Conservation (phyloP, 2,797 vertebrate genomes). For the Epinephelus awoara region DNA sequence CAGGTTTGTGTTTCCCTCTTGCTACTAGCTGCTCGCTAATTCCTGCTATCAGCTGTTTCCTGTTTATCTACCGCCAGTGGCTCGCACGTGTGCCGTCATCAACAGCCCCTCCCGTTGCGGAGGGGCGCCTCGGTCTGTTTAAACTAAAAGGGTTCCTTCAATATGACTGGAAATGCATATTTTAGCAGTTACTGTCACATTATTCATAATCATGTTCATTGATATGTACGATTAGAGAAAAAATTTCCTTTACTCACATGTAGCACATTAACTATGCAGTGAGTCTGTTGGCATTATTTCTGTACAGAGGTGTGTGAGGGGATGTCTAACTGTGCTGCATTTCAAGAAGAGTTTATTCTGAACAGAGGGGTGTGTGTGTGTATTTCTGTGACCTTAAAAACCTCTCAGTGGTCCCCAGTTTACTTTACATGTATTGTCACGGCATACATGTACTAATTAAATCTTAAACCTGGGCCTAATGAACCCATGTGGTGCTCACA, state of each 20-base stretch:
- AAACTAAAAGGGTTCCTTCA: too few relatives aligned
- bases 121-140: too few relatives aligned
- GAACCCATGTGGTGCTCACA: constrained; percentile 50
- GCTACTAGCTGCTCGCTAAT: too few relatives aligned
- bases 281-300: not conserved
- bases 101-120: too few relatives aligned
- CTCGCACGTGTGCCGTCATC: too few relatives aligned
- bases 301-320: not conserved
- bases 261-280: not conserved
- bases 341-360: not conserved
- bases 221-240: not conserved
- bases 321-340: not conserved
- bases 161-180: constrained; percentile 3
- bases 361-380: not conserved
- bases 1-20: too few relatives aligned
- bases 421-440: constrained; percentile 24
- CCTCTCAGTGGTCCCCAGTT: constrained; percentile 13
- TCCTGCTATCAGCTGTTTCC: too few relatives aligned
- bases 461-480: constrained; percentile 50
- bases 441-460: constrained; percentile 54
- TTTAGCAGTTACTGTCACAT: constrained; percentile 8
- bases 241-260: not conserved
- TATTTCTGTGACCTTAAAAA: constrained; percentile 19
- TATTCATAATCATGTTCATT: not conserved
- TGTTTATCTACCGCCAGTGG: too few relatives aligned